These are phyloP conservation scores for Ctenomys sociabilis DNA, from an alignment of 2,113 vertebrate species.

Conservation along the genomic window DNA sequence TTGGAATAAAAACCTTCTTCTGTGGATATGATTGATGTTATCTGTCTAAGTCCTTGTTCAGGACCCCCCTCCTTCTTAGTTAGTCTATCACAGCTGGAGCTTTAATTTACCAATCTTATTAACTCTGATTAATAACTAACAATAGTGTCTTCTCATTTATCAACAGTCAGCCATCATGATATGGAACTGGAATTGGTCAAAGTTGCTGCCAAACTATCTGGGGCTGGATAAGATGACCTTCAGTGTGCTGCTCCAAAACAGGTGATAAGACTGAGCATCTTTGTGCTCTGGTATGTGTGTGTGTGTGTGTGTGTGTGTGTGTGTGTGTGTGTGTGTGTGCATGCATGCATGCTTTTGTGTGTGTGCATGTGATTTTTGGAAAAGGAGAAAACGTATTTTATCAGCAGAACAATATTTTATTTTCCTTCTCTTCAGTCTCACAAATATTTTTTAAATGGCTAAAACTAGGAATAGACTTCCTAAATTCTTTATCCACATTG, in stretches of 20 bases:
- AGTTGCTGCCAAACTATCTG: slow-evolving; percentile 91
- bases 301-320: not conserved
- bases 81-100: slow-evolving; percentile 93
- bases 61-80: slow-evolving; percentile 90
- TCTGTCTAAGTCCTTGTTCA: slow-evolving; percentile 89
- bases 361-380: not conserved
- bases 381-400: slow-evolving; percentile 4
- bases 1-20: slow-evolving; percentile 95
- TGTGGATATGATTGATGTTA: slow-evolving; percentile 93
- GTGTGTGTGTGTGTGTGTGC: no score
- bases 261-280: slow-evolving; percentile 86
- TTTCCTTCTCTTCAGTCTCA: not conserved
- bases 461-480: not conserved
- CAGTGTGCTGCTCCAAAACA: slow-evolving; percentile 92
- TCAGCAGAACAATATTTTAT: not conserved
- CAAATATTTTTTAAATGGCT: not conserved
- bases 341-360: not conserved
- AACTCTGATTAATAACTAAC: slow-evolving; percentile 98
- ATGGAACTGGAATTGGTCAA: slow-evolving; percentile 94
- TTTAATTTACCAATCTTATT: slow-evolving; percentile 96
- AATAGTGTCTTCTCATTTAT: slow-evolving; percentile 91
- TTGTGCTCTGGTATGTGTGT: not conserved
- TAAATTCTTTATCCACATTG: not conserved
- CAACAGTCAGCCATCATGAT: slow-evolving; percentile 93
- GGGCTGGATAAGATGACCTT: slow-evolving; percentile 93